phyloP scores from a whole-genome alignment of 2,797 vertebrate species.

The Moxostoma hubbsi region DNA sequence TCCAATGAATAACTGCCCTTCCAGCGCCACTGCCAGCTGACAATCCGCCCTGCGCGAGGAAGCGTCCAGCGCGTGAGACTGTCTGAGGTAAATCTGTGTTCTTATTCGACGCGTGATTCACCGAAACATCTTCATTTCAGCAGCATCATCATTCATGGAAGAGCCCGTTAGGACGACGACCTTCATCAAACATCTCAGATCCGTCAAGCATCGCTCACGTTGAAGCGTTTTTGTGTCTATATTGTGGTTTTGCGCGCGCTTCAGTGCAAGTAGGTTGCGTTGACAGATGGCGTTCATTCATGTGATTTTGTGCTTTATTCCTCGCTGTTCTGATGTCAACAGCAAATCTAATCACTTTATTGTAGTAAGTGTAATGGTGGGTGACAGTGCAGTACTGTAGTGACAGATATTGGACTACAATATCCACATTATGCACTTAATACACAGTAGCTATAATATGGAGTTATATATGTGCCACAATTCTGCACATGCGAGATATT shows the following conservation, averaged over 20 bases:
- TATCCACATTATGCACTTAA: no score
- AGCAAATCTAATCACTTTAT: no score
- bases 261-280: background rate
- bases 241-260: background rate
- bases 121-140: constrained; percentile 16
- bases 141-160: background rate
- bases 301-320: no score
- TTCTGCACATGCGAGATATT: no score
- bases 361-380: no score
- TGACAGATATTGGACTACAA: no score
- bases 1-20: constrained; percentile 57
- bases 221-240: background rate
- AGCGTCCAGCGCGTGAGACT: constrained; percentile 1
- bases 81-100: constrained; percentile 20
- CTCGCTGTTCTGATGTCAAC: no score
- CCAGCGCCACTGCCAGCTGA: constrained; percentile 55
- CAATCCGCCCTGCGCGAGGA: constrained; percentile 47
- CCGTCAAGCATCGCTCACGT: background rate
- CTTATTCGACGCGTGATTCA: constrained; percentile 22
- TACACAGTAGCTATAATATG: no score
- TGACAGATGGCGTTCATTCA: background rate
- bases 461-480: no score
- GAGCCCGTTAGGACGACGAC: no score
- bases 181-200: background rate
- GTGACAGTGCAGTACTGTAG: no score